Percentiles rank a stretch among this genome's conserved stretches.
Conservation (phyloP, 1,140 invertebrate genomes). For the Onthophagus taurus region DNA sequence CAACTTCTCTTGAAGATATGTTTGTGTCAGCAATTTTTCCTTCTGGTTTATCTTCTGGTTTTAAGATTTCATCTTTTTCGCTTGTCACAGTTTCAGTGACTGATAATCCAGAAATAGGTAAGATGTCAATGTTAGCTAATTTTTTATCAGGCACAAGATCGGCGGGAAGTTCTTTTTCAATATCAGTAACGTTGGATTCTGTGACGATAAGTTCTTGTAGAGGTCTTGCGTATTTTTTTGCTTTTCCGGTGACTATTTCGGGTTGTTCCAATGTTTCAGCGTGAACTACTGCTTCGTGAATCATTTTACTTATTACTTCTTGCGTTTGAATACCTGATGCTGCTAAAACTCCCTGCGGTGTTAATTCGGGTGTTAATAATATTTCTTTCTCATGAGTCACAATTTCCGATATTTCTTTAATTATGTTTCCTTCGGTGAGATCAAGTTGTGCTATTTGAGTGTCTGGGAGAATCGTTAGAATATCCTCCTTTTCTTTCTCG, state of each 20-base stretch:
- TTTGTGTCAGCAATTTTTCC: conserved; percentile 35
- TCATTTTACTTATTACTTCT: conserved; percentile 41
- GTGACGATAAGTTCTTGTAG: conserved; percentile 46
- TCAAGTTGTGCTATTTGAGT: conserved; percentile 42
- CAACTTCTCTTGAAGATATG: conserved; percentile 35
- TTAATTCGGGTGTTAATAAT: conserved; percentile 34
- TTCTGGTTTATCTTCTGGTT: conserved; percentile 21
- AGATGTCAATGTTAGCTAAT: conserved; percentile 36
- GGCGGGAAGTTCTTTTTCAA: conserved; percentile 38
- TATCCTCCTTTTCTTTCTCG: conserved; percentile 47
- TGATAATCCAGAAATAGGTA: conserved; percentile 38
- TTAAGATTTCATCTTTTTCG: conserved; percentile 31
- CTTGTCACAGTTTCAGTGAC: conserved; percentile 38
- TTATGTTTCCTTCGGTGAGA: conserved; percentile 39
- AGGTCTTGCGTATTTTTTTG: conserved; percentile 42
- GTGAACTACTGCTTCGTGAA: conserved; percentile 42
- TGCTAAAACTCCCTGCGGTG: conserved; percentile 37
- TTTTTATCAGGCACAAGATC: conserved; percentile 35
- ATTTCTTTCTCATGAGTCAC: conserved; percentile 45
- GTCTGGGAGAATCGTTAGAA: conserved; percentile 38
- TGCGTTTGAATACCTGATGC: conserved; percentile 39
- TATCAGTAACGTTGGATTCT: conserved; percentile 44
- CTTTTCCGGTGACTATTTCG: conserved; percentile 37
- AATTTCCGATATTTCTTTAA: conserved; percentile 43
- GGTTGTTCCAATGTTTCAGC: conserved; percentile 37